Evolutionary conservation across 2,888 invertebrate genomes (phyloP), one percentile per base, ranked within the genome.

Genomic region (Drosophila barbarae): DNA sequence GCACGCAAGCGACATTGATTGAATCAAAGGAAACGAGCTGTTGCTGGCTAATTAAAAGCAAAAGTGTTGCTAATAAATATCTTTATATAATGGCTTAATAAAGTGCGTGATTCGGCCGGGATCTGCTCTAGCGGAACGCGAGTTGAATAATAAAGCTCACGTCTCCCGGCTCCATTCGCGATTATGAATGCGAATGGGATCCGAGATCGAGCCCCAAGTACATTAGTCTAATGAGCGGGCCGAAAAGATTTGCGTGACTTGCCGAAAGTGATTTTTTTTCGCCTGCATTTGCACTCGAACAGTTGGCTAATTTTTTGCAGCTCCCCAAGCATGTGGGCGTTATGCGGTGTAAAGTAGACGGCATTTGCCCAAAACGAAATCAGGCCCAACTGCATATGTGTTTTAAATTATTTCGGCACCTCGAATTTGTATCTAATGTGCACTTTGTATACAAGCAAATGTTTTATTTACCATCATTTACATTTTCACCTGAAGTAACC

Each of bases 21-120:
- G 54, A 52, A 42, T 59, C 54, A 66, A 74, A 58, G 61, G 52
- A 61, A 63, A 63, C 61, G 34, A 51, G 61, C 61, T 34, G 63
- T 63, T 65, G 66, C 42, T 58, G 73, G 73, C 69, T 81, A 81
- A 78, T 81, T 81, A 78, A 81, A 79, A 75, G 71, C 75, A 64
- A 72, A 61, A 77, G 72, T 76, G 69, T 65, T 64, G 66, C 72
- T 69, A 74, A 82, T 76, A 78, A 74, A 74, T 63, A 68, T 65
- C 57, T 78, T 76, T 74, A 76, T 80, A 76, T 80, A 83, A 83
- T 83, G 74, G 58, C 65, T 82, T 66, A 58, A 77, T 77, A 80
- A 76, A 82, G 76, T 81, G 79, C 79, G 80, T 81, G 80, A 21
- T 63, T 61, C 63, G 63, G 44, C 7, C 52, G 63, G 63, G 63